Conservation (phyloP, 1,140 invertebrate species). For the Drosophila kohkoa region DNA sequence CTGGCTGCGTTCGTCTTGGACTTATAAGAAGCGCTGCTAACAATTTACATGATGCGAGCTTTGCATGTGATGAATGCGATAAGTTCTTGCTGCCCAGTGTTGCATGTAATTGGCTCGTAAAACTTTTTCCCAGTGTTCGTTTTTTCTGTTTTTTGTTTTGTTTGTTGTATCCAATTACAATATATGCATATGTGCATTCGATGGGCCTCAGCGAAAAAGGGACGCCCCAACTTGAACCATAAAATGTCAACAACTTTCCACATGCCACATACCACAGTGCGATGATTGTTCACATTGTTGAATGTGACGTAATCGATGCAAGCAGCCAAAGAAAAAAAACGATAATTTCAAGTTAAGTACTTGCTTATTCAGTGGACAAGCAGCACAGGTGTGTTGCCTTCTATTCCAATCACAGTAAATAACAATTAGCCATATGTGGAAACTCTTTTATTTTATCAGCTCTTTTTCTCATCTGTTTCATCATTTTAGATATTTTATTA, state of each 20-base stretch:
- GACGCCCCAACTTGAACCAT: conserved; percentile 35
- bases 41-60: conserved; percentile 47
- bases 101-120: conserved; percentile 80
- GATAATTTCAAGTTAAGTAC: conserved; percentile 25
- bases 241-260: conserved; percentile 68
- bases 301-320: conserved; percentile 55
- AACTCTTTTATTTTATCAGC: conserved; percentile 20
- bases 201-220: conserved; percentile 44
- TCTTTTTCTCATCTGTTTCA: conserved; percentile 2
- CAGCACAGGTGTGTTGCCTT: conserved; percentile 61
- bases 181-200: conserved; percentile 9
- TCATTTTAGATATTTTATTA: conserved; percentile 12
- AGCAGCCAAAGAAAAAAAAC: conserved; percentile 20
- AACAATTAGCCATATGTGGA: conserved; percentile 72
- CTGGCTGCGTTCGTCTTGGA: conserved; percentile 40
- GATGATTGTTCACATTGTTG: conserved; percentile 23
- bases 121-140: conserved; percentile 29
- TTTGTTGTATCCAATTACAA: background rate
- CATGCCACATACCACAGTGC: conserved; percentile 22
- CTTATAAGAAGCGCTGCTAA: conserved; percentile 24
- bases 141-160: background rate
- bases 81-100: conserved; percentile 73
- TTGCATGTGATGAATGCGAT: conserved; percentile 60
- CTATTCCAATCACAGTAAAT: conserved; percentile 68
- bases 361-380: conserved; percentile 57